These are phyloP conservation scores for Chrysemys picta DNA, from an alignment of 2,113 vertebrate species.

Conservation along the genomic window DNA sequence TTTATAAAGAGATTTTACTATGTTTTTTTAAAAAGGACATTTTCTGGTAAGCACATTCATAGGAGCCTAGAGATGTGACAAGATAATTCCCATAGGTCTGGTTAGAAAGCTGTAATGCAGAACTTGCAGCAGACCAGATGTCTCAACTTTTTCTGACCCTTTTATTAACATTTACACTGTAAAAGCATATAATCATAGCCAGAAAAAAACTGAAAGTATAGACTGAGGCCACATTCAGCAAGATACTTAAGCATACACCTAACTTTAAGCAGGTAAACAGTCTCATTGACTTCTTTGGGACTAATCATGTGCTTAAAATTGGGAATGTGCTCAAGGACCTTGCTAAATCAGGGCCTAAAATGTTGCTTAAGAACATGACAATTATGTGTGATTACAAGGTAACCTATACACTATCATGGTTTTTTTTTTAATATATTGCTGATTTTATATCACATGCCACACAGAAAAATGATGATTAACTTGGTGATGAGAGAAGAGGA, in stretches of 20 bases:
- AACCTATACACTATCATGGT: not conserved
- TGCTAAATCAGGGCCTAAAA: not conserved
- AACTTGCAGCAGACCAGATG: not conserved
- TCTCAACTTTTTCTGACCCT: not conserved
- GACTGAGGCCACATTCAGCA: not conserved
- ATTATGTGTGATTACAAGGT: not conserved
- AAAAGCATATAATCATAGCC: not conserved
- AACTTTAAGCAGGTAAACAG: not conserved
- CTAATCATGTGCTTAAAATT: not conserved
- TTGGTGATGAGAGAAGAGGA: not conserved
- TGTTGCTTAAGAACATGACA: not conserved
- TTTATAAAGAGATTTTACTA: not conserved
- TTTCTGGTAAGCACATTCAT: not conserved
- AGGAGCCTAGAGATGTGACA: not conserved
- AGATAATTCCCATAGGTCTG: not conserved
- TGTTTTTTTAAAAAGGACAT: not conserved
- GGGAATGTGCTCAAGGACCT: not conserved
- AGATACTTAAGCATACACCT: not conserved
- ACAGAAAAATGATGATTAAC: not conserved
- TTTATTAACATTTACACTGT: not conserved
- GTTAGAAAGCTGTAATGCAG: not conserved
- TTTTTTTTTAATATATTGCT: not conserved
- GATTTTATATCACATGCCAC: not conserved
- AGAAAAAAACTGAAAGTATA: not conserved
- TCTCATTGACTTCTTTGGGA: not conserved